Percentiles rank a stretch among this genome's conserved stretches.
These are phyloP conservation scores for Ladona fulva DNA, from an alignment of 1,140 invertebrate genomes.

Conservation along the genomic window DNA sequence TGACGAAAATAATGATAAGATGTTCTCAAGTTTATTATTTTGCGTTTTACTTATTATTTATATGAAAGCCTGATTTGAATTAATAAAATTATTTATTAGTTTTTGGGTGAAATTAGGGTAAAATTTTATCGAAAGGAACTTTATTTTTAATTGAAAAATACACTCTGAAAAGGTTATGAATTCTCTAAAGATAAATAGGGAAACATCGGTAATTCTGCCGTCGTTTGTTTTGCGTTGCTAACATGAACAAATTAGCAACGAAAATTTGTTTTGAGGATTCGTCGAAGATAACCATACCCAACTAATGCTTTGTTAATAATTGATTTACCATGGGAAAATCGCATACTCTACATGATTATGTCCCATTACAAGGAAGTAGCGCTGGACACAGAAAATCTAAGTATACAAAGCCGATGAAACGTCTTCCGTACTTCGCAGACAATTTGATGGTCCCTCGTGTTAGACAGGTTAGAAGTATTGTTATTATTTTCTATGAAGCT, in stretches of 20 bases:
- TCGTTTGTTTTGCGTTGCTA: no score
- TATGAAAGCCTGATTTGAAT: no score
- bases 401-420: neutral
- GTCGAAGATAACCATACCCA: neutral
- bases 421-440: neutral
- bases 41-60: no score
- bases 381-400: neutral
- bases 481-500: neutral
- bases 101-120: no score
- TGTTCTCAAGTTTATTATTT: no score
- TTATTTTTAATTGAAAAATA: no score
- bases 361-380: neutral
- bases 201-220: no score
- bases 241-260: neutral
- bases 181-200: no score
- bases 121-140: no score
- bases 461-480: neutral
- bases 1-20: no score
- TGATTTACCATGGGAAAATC: neutral
- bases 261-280: neutral
- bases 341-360: neutral
- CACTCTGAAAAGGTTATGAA: no score
- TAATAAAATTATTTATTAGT: no score
- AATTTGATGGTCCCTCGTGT: conserved; percentile 3
- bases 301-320: neutral